These are phyloP conservation scores for Tigriopus californicus DNA, from an alignment of 2,888 invertebrate genomes.

Conservation along the genomic window DNA sequence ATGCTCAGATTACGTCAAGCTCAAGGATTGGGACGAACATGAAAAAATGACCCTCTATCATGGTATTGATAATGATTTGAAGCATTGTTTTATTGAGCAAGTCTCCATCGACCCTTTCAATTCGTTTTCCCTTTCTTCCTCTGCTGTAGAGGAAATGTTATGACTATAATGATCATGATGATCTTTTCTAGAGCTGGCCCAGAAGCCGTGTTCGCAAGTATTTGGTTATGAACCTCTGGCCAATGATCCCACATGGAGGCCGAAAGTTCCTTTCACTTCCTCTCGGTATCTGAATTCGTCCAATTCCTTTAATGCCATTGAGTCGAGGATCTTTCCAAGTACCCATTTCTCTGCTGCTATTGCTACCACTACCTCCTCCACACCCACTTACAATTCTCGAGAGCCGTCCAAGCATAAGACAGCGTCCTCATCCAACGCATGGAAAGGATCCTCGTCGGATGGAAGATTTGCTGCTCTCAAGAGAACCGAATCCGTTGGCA, in stretches of 20 bases:
- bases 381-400: neutral
- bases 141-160: too few relatives aligned
- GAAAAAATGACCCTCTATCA: constrained; percentile 41
- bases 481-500: neutral
- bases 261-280: neutral
- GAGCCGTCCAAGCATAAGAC: neutral
- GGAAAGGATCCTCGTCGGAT: neutral
- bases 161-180: neutral
- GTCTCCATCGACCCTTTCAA: neutral
- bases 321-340: too few relatives aligned
- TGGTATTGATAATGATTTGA: constrained; percentile 27
- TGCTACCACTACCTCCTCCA: neutral
- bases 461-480: too few relatives aligned
- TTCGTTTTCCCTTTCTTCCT: neutral
- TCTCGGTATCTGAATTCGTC: too few relatives aligned
- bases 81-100: neutral
- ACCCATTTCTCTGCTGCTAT: too few relatives aligned
- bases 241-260: neutral
- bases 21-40: constrained; percentile 45
- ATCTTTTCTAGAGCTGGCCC: neutral
- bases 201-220: neutral
- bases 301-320: too few relatives aligned
- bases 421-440: neutral
- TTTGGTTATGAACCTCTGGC: neutral
- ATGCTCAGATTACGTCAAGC: constrained; percentile 47